Conservation (phyloP, 2,888 invertebrate genomes). For the Hirtodrosophila trivittata region DNA sequence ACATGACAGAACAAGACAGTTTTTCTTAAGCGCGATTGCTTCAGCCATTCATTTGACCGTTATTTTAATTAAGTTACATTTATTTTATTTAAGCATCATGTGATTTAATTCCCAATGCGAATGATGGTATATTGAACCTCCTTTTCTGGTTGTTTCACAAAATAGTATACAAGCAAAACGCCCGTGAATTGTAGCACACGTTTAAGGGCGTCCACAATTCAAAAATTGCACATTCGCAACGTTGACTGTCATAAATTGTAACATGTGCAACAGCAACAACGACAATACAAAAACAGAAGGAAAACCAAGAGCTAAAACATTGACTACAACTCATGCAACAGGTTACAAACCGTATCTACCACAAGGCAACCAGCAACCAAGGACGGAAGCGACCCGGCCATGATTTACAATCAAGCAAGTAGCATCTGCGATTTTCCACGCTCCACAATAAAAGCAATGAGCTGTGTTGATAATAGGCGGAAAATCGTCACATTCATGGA, state of each 20-base stretch:
- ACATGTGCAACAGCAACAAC: slow-evolving; percentile 40
- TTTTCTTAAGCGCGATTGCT: too few species aligned
- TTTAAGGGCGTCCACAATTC: neutral
- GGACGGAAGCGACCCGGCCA: slow-evolving; percentile 41
- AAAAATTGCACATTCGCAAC: slow-evolving; percentile 46
- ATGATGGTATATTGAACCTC: too few species aligned
- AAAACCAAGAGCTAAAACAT: slow-evolving; percentile 6
- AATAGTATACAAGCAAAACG: slow-evolving; percentile 58
- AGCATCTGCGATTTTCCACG: slow-evolving; percentile 72
- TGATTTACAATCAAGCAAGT: slow-evolving; percentile 65
- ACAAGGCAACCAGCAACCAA: slow-evolving; percentile 22
- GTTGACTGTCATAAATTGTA: slow-evolving; percentile 47
- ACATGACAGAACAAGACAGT: slow-evolving; percentile 28
- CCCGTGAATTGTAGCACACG: slow-evolving; percentile 29
- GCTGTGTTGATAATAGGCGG: slow-evolving; percentile 68
- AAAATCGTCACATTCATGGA: slow-evolving; percentile 71
- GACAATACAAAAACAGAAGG: slow-evolving; percentile 1
- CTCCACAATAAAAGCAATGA: slow-evolving; percentile 58
- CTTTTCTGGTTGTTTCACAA: slow-evolving; percentile 36
- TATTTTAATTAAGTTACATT: too few species aligned
- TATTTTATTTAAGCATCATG: too few species aligned
- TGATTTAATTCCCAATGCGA: too few species aligned
- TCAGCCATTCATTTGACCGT: too few species aligned
- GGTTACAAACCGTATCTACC: slow-evolving; percentile 48
- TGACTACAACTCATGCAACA: slow-evolving; percentile 72